These are phyloP conservation scores for Mellilla xanthometata DNA, from an alignment of 2,888 invertebrate genomes.

Conservation along the genomic window DNA sequence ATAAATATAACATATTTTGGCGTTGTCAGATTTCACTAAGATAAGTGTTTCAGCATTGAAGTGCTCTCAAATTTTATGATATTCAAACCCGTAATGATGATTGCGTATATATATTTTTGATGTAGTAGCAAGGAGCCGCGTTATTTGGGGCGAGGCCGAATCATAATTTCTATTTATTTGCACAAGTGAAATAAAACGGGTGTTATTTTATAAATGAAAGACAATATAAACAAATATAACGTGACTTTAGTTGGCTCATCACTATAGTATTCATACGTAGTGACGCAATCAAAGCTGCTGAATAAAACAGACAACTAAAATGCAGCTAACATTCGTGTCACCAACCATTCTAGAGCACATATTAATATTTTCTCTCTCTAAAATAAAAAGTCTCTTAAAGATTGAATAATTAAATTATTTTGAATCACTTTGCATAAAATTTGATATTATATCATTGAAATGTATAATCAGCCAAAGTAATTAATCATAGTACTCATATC, in stretches of 20 bases:
- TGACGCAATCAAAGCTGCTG: conserved; percentile 9
- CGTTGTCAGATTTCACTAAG: not conserved
- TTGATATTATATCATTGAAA: no score
- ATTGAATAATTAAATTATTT: no score
- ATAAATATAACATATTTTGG: no score
- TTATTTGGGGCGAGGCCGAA: conserved; percentile 6
- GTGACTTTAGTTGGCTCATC: conserved; percentile 4
- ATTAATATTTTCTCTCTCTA: no score
- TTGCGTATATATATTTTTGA: conserved; percentile 3
- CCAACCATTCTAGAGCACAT: no score
- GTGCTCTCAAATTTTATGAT: not conserved
- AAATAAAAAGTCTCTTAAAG: no score
- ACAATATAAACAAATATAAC: conserved; percentile 3
- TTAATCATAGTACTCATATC: no score
- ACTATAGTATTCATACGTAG: conserved; percentile 7
- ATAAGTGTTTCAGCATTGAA: not conserved
- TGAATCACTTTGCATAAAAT: no score
- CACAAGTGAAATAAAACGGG: conserved; percentile 6
- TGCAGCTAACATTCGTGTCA: conserved; percentile 3
- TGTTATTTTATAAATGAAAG: conserved; percentile 2
- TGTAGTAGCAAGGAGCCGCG: conserved; percentile 1
- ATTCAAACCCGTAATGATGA: conserved; percentile 10
- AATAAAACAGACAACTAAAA: conserved; percentile 8
- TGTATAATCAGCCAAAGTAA: no score
- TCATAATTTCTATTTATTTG: conserved; percentile 9